Evolutionary conservation across 2,888 invertebrate genomes (phyloP).

Genomic region (Latheticus oryzae): DNA sequence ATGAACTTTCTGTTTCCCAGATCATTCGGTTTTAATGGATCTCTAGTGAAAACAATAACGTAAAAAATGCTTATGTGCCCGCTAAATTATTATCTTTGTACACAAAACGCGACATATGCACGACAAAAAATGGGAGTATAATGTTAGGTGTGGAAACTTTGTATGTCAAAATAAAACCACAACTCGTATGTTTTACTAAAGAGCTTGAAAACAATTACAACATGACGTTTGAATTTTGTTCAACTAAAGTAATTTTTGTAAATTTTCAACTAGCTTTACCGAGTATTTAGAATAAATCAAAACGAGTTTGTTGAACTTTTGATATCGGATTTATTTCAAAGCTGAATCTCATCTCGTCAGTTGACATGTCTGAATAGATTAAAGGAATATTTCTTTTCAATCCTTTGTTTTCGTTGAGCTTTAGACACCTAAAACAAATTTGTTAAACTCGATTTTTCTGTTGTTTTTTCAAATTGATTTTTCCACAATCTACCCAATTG

Average conservation of each 20-base stretch:
- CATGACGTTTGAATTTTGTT: neutral
- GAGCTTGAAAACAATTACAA: no score
- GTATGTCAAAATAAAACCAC: neutral
- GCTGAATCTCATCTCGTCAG: no score
- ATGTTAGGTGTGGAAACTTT: neutral
- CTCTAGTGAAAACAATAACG: conserved; percentile 8
- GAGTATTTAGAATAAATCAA: no score
- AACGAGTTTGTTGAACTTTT: conserved; percentile 20
- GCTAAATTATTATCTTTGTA: conserved; percentile 9
- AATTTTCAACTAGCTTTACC: no score
- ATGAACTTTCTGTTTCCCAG: conserved; percentile 15
- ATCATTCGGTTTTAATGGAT: conserved; percentile 19
- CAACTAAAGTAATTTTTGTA: no score
- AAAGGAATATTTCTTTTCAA: no score
- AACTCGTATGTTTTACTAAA: neutral
- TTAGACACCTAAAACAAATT: no score
- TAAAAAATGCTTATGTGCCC: conserved; percentile 9
- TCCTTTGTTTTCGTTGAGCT: no score
- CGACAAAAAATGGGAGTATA: neutral
- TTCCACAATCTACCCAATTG: no score
- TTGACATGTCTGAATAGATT: no score
- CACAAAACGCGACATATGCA: conserved; percentile 3
- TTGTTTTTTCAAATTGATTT: no score
- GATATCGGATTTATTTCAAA: conserved; percentile 1
- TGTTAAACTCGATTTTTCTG: no score